Evolutionary conservation across 2,113 vertebrate genomes (phyloP).

Genomic region (Centropus bengalensis): DNA sequence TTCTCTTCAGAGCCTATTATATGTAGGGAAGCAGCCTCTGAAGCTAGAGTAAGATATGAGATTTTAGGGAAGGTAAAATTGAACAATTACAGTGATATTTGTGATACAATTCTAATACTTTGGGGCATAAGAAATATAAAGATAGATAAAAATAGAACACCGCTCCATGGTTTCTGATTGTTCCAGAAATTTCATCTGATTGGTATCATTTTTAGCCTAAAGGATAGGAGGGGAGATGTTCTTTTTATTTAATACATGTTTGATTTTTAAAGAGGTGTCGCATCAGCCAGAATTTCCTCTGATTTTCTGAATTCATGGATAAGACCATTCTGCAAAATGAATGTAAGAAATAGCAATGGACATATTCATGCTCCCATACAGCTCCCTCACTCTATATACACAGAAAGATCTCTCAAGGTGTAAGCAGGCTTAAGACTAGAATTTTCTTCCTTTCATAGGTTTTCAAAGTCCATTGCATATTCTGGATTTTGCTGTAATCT

Average conservation of each 20-base stretch:
- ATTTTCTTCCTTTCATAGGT: neutral
- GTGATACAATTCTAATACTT: neutral
- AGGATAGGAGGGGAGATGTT: neutral
- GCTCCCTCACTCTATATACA: neutral
- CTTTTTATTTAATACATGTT: neutral
- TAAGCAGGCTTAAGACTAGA: neutral
- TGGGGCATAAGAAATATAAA: neutral
- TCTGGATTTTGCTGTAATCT: neutral
- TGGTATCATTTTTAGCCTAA: neutral
- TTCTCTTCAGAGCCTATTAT: neutral
- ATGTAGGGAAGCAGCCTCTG: neutral
- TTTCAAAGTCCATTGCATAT: neutral
- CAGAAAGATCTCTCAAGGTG: neutral
- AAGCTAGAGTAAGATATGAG: neutral
- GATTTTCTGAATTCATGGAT: neutral
- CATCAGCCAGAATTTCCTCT: neutral
- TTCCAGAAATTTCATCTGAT: neutral
- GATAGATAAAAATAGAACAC: neutral
- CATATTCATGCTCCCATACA: neutral
- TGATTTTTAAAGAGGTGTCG: neutral
- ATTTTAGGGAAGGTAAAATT: neutral
- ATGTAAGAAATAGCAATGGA: neutral
- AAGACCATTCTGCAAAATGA: neutral
- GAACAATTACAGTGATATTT: neutral
- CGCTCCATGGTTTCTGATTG: neutral